phyloP scores from a whole-genome alignment of 1,140 invertebrate genomes.

The Drosophila aff. region DNA sequence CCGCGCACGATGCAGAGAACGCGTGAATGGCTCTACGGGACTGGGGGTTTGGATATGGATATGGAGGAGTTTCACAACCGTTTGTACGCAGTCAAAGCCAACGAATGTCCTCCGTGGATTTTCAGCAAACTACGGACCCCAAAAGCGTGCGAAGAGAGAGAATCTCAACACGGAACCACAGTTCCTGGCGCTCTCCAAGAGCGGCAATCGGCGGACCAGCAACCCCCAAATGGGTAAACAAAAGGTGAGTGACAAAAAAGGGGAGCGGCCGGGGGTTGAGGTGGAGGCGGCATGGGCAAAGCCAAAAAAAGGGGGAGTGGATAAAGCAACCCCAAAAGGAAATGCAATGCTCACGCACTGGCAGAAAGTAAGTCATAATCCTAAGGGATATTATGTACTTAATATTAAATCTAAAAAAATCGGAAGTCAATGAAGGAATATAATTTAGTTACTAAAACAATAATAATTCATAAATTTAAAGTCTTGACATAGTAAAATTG shows the following conservation, averaged over 20 bases:
- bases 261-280: conserved; percentile 14
- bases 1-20: conserved; percentile 53
- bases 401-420: too few species aligned
- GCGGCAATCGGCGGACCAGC: conserved; percentile 45
- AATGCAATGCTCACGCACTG: conserved; percentile 15
- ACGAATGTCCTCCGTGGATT: conserved; percentile 71
- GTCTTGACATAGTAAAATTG: too few species aligned
- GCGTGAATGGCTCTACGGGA: conserved; percentile 35
- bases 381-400: too few species aligned
- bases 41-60: conserved; percentile 33
- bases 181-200: conserved; percentile 48
- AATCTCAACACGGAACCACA: conserved; percentile 71
- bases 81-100: conserved; percentile 76
- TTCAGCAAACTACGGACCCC: conserved; percentile 42
- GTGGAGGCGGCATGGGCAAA: conserved; percentile 5
- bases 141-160: conserved; percentile 52
- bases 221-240: conserved; percentile 64
- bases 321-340: conserved; percentile 66
- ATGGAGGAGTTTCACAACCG: conserved; percentile 75
- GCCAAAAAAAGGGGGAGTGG: conserved; percentile 5
- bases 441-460: too few species aligned
- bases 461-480: too few species aligned
- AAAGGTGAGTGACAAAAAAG: conserved; percentile 39
- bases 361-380: neutral
- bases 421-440: too few species aligned